These are phyloP conservation scores for Lagopus muta DNA, from an alignment of 2,113 vertebrate species.

Conservation along the genomic window DNA sequence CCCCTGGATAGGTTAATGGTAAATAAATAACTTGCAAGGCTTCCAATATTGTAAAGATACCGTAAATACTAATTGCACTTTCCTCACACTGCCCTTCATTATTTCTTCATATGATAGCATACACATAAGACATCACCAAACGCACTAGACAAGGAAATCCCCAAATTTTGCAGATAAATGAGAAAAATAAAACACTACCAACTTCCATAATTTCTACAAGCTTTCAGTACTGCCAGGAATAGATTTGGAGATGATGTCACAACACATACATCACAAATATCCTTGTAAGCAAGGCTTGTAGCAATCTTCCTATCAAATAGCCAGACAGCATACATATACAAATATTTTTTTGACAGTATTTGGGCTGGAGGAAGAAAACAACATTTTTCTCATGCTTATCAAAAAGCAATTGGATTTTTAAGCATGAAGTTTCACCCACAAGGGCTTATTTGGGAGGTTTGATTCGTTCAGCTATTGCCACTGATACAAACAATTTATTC, in stretches of 20 bases:
- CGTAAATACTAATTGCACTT: not conserved
- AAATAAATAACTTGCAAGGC: not conserved
- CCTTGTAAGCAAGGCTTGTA: constrained; percentile 17
- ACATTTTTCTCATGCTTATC: constrained; percentile 5
- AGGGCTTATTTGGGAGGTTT: not conserved
- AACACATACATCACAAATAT: not conserved
- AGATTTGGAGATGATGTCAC: constrained; percentile 32
- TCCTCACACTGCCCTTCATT: not conserved
- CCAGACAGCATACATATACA: not conserved
- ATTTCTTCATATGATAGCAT: not conserved
- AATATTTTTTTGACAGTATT: constrained; percentile 44
- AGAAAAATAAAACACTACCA: not conserved
- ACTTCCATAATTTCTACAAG: not conserved
- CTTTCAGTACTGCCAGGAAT: constrained; percentile 3
- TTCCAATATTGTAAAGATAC: not conserved
- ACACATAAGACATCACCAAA: not conserved
- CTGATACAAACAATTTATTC: not conserved
- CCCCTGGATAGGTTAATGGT: not conserved
- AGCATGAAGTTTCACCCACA: not conserved
- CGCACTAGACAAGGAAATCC: not conserved
- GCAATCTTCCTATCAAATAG: constrained; percentile 28
- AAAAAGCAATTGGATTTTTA: constrained; percentile 46
- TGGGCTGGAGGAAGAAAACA: not conserved
- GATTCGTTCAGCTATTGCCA: not conserved
- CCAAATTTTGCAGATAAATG: not conserved